A percentile compares a stretch with the other conserved stretches of the same genome.
These are phyloP conservation scores for Ochotona curzoniae DNA, from an alignment of 2,113 vertebrate genomes.

Conservation along the genomic window DNA sequence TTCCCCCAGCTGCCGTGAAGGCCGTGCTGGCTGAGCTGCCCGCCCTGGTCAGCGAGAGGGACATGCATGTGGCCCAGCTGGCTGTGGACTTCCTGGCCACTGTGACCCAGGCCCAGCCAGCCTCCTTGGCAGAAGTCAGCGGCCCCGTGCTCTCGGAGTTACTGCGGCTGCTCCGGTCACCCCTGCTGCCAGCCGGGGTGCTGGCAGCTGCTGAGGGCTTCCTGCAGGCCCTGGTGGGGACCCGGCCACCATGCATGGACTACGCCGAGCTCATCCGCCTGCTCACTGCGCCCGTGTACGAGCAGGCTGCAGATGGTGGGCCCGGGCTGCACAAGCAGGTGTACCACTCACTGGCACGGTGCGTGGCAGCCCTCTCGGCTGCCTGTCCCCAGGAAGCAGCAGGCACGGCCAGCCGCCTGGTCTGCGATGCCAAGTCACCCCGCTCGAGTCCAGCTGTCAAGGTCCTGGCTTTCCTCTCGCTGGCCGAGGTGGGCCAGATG, in stretches of 20 bases:
- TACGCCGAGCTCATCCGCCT: conserved; percentile 89
- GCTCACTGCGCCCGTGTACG: conserved; percentile 88
- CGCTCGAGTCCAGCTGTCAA: conserved; percentile 87
- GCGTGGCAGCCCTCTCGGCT: conserved; percentile 90
- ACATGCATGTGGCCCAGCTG: conserved; percentile 97
- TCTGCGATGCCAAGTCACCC: conserved; percentile 91
- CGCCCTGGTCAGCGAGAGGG: conserved; percentile 90
- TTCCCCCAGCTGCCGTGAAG: conserved; percentile 89
- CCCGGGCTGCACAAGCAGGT: conserved; percentile 90
- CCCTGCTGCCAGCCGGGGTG: conserved; percentile 91
- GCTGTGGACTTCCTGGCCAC: conserved; percentile 91
- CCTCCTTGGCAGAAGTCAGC: conserved; percentile 90
- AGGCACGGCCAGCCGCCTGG: conserved; percentile 86
- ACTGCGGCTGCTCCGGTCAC: conserved; percentile 91
- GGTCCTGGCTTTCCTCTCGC: conserved; percentile 92
- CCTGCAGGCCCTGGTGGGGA: conserved; percentile 90
- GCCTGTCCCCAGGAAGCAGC: conserved; percentile 91
- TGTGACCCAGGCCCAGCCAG: conserved; percentile 88
- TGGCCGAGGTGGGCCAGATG: conserved; percentile 93
- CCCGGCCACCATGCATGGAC: conserved; percentile 84
- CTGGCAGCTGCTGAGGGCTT: conserved; percentile 90
- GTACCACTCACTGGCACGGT: conserved; percentile 91
- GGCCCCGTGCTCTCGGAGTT: conserved; percentile 87
- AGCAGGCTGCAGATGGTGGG: neutral
- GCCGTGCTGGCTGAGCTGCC: conserved; percentile 91